Evolutionary conservation across 2,797 vertebrate species (phyloP), one percentile per base, ranked within the genome.

Genomic region (Xiphorhynchus erythropygius): DNA sequence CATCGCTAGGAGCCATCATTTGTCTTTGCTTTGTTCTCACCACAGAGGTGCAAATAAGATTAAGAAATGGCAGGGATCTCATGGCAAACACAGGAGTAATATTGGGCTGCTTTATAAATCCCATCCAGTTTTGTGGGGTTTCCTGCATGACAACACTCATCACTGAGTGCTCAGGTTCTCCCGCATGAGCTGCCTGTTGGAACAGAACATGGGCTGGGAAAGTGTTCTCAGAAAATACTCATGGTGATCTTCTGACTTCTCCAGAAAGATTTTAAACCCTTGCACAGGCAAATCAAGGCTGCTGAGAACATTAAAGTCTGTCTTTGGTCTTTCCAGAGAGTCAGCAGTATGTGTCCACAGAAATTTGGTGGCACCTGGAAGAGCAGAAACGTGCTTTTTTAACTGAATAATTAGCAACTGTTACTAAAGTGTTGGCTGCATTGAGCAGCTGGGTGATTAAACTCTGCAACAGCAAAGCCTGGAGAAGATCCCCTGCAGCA

Each of bases 11-110:
- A 95, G 9, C 50, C 52, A 42, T 65, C 56, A 42, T 77, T 69
- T 76, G 33, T 62, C 55, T 89, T 62, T 74, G 78, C 56, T 92
- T 94, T 92, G 18, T 67, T 94, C 84, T 82, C 28, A 55, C 44
- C 28, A 76, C 67, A 70, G 44, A 90, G 67, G 62, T 53, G 13
- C 49, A 94, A 90, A 87, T 44, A 25, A 42, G 3, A 23, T 44
- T 63, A 60, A 84, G 63, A 90, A 89, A 56, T 12, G 4, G 18
- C 30, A 76, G 50, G 41, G 68, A 55, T 79, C 41, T 76, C 63
- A 30, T 25, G 23, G 50, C 24, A 73, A 76, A 76, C 25, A 59
- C 1, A 9, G 44, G 28, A 67, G 55, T 27, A 33, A 65, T 37
- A 79, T 2, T 44, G 13, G 59, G 10, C 44, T 63, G 11, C 4